phyloP scores from a whole-genome alignment of 2,888 invertebrate genomes.

The Neria commutata region DNA sequence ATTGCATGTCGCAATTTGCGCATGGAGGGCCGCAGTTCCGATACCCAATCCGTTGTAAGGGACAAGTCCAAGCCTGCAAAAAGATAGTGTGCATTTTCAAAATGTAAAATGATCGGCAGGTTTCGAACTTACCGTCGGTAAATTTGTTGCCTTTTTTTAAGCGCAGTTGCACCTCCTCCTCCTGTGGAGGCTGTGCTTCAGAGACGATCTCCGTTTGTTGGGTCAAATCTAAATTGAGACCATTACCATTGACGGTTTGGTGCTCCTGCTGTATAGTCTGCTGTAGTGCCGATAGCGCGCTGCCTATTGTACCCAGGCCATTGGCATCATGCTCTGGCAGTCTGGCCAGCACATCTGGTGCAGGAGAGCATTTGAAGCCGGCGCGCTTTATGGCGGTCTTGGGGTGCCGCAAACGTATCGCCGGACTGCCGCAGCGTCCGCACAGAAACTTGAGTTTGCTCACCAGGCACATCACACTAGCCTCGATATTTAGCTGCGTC shows the following conservation, averaged over 20 bases:
- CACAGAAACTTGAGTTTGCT: slow-evolving; percentile 81
- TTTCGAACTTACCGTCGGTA: slow-evolving; percentile 68
- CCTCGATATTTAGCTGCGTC: slow-evolving; percentile 84
- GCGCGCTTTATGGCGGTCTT: slow-evolving; percentile 51
- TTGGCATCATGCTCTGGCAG: not conserved
- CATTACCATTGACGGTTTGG: slow-evolving; percentile 27
- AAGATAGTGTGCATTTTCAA: too few species aligned
- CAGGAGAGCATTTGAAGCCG: slow-evolving; percentile 48
- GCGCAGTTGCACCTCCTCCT: not conserved
- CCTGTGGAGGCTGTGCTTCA: too few species aligned
- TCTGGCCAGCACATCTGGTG: slow-evolving; percentile 56
- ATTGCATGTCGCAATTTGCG: slow-evolving; percentile 81
- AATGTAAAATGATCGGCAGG: too few species aligned
- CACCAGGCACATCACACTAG: slow-evolving; percentile 83
- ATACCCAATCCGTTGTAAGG: slow-evolving; percentile 75
- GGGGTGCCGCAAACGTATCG: slow-evolving; percentile 69
- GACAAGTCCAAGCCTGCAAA: slow-evolving; percentile 70
- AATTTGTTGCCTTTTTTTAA: slow-evolving; percentile 72
- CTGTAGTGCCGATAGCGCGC: too few species aligned
- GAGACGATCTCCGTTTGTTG: slow-evolving; percentile 17
- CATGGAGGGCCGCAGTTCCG: slow-evolving; percentile 79
- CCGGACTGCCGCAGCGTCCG: slow-evolving; percentile 75
- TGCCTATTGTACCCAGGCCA: too few species aligned
- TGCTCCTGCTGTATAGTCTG: too few species aligned
- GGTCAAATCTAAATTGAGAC: slow-evolving; percentile 41